phyloP scores from a whole-genome alignment of 2,113 vertebrate genomes.

The Myotis davidii region DNA sequence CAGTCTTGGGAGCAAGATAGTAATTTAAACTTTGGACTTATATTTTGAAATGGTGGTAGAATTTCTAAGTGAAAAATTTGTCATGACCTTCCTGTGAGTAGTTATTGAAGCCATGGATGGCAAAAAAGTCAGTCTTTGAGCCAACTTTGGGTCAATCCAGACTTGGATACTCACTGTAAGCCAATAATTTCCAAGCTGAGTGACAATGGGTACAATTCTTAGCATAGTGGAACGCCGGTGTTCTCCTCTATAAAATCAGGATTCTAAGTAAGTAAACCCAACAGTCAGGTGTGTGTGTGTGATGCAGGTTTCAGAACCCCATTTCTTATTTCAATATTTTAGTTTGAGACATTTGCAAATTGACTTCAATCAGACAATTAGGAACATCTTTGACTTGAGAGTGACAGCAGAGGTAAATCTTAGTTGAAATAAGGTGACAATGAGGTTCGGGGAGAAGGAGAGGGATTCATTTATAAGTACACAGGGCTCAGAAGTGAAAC shows the following conservation, averaged over 20 bases:
- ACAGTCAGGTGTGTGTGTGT: no score
- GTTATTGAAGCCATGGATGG: fast-evolving
- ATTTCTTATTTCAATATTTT: background rate
- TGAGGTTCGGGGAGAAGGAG: background rate
- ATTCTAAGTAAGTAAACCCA: background rate
- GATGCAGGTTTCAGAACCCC: background rate
- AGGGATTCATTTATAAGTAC: background rate
- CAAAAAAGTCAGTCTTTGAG: background rate
- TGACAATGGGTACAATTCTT: background rate
- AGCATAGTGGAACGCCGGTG: fast-evolving
- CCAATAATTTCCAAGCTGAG: background rate
- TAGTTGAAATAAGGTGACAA: background rate
- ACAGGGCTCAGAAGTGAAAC: background rate
- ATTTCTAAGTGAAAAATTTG: background rate
- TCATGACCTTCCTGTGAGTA: background rate
- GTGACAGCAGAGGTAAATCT: background rate
- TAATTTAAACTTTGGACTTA: background rate
- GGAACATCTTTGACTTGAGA: background rate
- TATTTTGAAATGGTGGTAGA: background rate
- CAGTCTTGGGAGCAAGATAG: background rate
- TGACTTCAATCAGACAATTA: background rate
- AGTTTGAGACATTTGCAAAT: background rate
- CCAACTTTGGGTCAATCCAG: background rate
- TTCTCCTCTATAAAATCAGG: background rate
- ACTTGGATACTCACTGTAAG: background rate